Evolutionary conservation across 2,888 invertebrate species (phyloP), one percentile per base, ranked within the genome.

Genomic region (Drosophila setosimentum): DNA sequence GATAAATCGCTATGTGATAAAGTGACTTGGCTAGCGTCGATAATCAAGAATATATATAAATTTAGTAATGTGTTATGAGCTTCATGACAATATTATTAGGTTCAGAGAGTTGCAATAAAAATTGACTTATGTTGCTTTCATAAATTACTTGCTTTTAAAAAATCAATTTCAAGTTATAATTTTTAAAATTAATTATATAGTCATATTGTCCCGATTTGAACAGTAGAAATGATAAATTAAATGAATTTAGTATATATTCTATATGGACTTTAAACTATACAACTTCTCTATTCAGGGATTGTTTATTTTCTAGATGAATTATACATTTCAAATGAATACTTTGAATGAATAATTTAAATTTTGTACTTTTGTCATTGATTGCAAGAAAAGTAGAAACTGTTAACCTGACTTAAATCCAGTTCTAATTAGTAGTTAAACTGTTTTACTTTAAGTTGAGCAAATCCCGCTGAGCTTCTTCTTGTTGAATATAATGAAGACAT

Each of bases 401-500:
- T 5, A 55, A n/a, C 13, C 33, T 13, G 27, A 37, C 37, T 37
- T n/a, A 6, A 37, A 55, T 13, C n/a, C 16, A 29, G 57, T 30
- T 42, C 10, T 2, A 30, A 42, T 57, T 42, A 30, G 30, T 30
- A 3, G 21, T 10, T 3, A 30, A 57, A 13, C 3, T 5, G 16
- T 16, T 10, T 5, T 8, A 8, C 35, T 57, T 21, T 4, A 10
- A 29, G 29, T 8, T 54, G 13, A 4, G 13, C n/a, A 57, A 40
- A 16, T 21, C 42, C 57, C 40, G 57, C 57, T 42, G 33, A 49
- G 33, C n/a, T n/a, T n/a, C 24, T 32, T 3, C 45, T 6, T 27
- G 45, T 49, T 30, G 29, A 54, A 33, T 45, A 32, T 45, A 13
- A 16, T 29, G n/a, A 42, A 48, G 32, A 55, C 27, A 70, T 27